Conservation (phyloP, 2,888 invertebrate species). For the Hyppa rectilinea region DNA sequence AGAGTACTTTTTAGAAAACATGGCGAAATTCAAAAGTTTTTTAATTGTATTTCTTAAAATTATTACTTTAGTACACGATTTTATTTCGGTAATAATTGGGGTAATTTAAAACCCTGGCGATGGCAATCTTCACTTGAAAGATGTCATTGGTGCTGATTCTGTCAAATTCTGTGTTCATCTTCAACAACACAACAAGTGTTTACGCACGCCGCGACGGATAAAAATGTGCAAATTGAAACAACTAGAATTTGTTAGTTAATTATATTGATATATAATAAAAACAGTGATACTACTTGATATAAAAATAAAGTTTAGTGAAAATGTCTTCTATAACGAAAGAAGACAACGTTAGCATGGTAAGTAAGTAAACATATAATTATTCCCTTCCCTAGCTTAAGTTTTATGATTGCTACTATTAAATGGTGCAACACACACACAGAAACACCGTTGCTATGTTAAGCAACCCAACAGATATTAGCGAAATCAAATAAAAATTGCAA, state of each 20-base stretch:
- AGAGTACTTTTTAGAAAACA: neutral
- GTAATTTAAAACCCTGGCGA: constrained; percentile 4
- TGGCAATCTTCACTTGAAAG: constrained; percentile 19
- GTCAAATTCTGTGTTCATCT: too few relatives aligned
- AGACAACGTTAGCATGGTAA: constrained; percentile 34
- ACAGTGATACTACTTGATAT: neutral
- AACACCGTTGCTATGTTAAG: neutral
- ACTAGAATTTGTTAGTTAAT: neutral
- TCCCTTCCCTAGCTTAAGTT: neutral
- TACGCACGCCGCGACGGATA: neutral
- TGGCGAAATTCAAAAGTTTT: too few relatives aligned
- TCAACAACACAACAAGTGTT: constrained; percentile 18
- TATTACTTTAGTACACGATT: too few relatives aligned
- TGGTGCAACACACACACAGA: neutral
- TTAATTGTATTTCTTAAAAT: too few relatives aligned
- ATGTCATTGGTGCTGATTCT: constrained; percentile 19
- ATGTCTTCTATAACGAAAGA: constrained; percentile 32
- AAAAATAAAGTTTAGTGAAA: neutral
- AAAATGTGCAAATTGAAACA: constrained; percentile 12
- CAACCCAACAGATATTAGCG: constrained; percentile 12
- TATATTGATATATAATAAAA: neutral
- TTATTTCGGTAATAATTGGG: neutral
- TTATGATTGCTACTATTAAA: constrained; percentile 12
- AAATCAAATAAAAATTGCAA: constrained; percentile 9
- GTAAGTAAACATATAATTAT: constrained; percentile 26